Conservation (phyloP, 1,140 invertebrate species). For the Neotoxoptera formosana region DNA sequence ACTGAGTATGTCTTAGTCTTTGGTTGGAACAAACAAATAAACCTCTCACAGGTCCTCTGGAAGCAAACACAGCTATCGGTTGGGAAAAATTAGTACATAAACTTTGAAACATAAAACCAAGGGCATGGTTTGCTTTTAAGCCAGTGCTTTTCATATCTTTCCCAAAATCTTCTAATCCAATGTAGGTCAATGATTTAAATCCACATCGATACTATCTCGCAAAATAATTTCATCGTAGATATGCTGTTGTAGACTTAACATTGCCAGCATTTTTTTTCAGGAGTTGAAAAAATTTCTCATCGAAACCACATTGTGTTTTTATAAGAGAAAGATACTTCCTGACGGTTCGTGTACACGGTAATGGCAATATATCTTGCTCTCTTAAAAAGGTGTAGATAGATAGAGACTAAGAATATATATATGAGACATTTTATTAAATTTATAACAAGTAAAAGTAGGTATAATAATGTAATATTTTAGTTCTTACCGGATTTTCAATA, state of each 20-base stretch:
- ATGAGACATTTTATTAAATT: no score
- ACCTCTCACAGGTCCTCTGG: background rate
- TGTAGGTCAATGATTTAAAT: background rate
- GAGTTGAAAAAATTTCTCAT: background rate
- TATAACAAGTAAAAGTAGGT: background rate
- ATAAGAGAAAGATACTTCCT: background rate
- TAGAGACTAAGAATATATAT: background rate
- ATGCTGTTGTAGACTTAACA: background rate
- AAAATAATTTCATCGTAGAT: background rate
- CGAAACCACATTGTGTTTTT: background rate
- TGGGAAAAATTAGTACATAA: background rate
- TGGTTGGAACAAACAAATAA: background rate
- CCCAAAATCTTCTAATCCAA: background rate
- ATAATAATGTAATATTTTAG: background rate
- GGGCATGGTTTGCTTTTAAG: background rate
- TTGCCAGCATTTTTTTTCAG: background rate
- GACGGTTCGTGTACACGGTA: background rate
- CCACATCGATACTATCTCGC: background rate
- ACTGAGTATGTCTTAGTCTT: no score
- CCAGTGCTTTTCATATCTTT: background rate
- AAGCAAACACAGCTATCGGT: background rate
- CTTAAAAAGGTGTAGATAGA: background rate
- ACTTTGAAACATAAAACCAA: background rate
- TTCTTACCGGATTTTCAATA: conserved; percentile 23
- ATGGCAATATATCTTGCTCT: background rate